phyloP scores from a whole-genome alignment of 2,797 vertebrate genomes.

The Chaetophractus vellerosus region DNA sequence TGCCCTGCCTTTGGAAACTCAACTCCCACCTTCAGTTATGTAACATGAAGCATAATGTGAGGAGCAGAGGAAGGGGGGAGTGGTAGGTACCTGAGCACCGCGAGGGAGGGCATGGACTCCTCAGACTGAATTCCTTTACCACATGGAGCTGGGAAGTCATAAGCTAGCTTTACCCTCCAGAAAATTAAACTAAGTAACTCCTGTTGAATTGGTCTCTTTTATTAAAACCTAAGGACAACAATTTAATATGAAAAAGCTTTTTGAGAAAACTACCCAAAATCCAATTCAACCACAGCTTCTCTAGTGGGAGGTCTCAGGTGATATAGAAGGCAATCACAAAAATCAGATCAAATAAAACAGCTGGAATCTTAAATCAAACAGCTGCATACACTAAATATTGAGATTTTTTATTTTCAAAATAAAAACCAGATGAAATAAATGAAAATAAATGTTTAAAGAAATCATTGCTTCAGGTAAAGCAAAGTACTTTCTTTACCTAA shows the following conservation, averaged over 20 bases:
- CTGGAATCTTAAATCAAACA: not conserved
- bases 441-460: slow-evolving; percentile 32
- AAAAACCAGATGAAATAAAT: not conserved
- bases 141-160: not conserved
- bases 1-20: not conserved
- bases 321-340: not conserved
- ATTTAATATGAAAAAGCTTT: not conserved
- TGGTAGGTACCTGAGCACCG: not conserved
- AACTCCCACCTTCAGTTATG: not conserved
- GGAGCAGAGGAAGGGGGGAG: not conserved
- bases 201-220: not conserved
- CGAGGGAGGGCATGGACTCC: not conserved
- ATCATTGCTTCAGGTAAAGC: not conserved
- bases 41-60: not conserved
- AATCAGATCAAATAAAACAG: not conserved
- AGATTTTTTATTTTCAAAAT: slow-evolving; percentile 53
- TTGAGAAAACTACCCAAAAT: slow-evolving; percentile 20
- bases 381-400: not conserved
- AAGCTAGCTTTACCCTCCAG: not conserved
- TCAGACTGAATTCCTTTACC: not conserved
- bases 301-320: not conserved
- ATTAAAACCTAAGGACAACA: slow-evolving; percentile 3
- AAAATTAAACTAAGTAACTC: not conserved
- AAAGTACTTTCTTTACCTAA: slow-evolving; percentile 32
- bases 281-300: not conserved